These are phyloP conservation scores for Fratercula arctica DNA, from an alignment of 2,797 vertebrate genomes.

Conservation along the genomic window DNA sequence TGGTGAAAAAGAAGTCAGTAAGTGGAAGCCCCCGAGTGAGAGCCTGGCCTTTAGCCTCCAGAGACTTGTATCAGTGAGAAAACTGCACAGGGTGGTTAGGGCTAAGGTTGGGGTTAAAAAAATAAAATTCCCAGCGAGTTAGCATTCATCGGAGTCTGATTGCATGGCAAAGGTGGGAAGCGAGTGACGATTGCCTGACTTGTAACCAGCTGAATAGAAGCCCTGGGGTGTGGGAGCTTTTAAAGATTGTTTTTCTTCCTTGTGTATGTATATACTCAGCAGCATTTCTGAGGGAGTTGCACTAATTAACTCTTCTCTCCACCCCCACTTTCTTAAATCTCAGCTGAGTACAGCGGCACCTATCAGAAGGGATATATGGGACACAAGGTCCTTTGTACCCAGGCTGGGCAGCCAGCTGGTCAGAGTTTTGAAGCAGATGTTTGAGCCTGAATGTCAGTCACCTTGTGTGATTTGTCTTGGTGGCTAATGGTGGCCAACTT, in stretches of 20 bases:
- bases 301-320: neutral
- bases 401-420: constrained; percentile 1
- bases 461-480: neutral
- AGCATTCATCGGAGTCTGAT: neutral
- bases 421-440: neutral
- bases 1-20: neutral
- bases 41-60: neutral
- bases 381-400: neutral
- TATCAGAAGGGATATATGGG: neutral
- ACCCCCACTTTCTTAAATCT: neutral
- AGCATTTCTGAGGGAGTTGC: constrained; percentile 15
- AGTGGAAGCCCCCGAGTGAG: neutral
- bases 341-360: neutral
- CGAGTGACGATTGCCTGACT: neutral
- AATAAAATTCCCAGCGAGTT: neutral
- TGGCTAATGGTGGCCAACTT: neutral
- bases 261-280: neutral
- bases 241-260: neutral
- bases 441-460: neutral
- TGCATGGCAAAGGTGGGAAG: neutral
- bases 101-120: neutral
- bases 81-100: neutral
- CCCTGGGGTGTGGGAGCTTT: neutral
- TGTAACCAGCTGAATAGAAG: neutral
- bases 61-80: neutral